A percentile compares a stretch with the other conserved stretches of the same genome.
These are phyloP conservation scores for Cancer borealis DNA, from an alignment of 2,888 invertebrate genomes.

Conservation along the genomic window DNA sequence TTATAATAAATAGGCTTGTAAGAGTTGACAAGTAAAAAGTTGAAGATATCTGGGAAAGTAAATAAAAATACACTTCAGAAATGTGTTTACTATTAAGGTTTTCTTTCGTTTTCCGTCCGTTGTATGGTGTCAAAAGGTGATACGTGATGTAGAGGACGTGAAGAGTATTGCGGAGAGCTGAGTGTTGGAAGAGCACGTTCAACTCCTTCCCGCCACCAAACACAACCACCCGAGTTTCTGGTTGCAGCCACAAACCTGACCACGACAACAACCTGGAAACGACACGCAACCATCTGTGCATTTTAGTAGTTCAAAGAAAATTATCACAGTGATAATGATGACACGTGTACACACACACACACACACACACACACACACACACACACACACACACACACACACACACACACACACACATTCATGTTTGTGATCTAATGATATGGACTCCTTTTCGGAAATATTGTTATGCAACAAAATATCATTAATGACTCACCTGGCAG, in stretches of 20 bases:
- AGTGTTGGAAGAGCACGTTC: neutral
- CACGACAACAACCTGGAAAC: neutral
- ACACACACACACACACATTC: neutral
- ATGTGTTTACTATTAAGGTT: neutral
- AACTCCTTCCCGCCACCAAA: neutral
- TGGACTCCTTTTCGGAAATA: neutral
- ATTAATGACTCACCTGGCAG: neutral
- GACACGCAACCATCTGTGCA: too few relatives aligned
- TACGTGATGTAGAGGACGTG: neutral
- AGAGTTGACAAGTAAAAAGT: neutral
- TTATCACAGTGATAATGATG: too few relatives aligned
- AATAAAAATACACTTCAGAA: neutral
- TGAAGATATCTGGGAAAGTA: neutral
- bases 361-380: neutral
- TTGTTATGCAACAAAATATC: neutral
- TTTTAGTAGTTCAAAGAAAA: too few relatives aligned
- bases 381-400: neutral
- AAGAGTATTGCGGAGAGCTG: neutral
- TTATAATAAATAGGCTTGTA: neutral
- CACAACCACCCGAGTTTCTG: neutral
- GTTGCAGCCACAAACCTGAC: slow-evolving; percentile 13
- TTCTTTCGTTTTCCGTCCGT: neutral
- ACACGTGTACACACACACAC: neutral
- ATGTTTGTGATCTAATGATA: neutral
- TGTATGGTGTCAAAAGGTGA: neutral